These are phyloP conservation scores for Osedax fenrisi DNA, from an alignment of 2,888 invertebrate genomes.

Conservation along the genomic window DNA sequence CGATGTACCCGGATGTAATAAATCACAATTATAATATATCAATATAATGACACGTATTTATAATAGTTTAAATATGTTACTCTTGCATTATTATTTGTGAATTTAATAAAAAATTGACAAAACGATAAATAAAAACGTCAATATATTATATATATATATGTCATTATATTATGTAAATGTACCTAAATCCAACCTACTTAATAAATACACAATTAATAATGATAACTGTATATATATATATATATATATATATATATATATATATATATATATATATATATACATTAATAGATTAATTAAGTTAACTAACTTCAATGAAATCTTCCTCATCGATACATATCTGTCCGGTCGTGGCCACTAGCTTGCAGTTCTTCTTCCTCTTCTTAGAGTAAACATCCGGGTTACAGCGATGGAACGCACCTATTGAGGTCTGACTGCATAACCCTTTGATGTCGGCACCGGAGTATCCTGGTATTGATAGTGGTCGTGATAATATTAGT, in stretches of 20 bases:
- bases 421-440: conserved; percentile 72
- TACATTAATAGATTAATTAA: background rate
- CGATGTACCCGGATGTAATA: too few relatives aligned
- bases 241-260: background rate
- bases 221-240: background rate
- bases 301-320: background rate
- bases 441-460: conserved; percentile 75
- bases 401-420: conserved; percentile 62
- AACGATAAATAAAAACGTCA: too few relatives aligned
- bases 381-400: conserved; percentile 65
- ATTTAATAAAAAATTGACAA: too few relatives aligned
- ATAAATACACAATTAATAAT: background rate
- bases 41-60: too few relatives aligned
- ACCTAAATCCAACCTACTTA: too few relatives aligned
- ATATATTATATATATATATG: too few relatives aligned
- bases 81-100: too few relatives aligned
- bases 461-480: conserved; percentile 65
- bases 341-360: background rate
- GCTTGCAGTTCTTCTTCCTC: background rate
- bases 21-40: too few relatives aligned
- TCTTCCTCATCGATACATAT: background rate
- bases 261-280: background rate
- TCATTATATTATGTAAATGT: too few relatives aligned
- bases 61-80: too few relatives aligned
- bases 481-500: too few relatives aligned